phyloP scores from a whole-genome alignment of 2,113 vertebrate species.

The Onychorhynchus coronatus region DNA sequence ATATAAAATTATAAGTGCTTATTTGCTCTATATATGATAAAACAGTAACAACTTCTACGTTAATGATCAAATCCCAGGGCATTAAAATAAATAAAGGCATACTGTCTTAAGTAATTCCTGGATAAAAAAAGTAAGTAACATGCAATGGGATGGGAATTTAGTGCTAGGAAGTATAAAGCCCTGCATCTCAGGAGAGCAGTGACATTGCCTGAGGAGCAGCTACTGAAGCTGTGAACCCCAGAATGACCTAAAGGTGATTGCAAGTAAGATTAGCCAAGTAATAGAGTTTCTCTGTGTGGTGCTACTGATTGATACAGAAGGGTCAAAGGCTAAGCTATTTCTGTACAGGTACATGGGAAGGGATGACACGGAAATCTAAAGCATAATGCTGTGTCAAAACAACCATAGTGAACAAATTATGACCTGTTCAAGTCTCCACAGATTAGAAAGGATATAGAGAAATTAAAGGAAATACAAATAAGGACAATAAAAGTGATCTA shows the following conservation, averaged over 20 bases:
- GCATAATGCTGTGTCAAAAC: not conserved
- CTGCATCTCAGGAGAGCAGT: not conserved
- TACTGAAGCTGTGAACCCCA: not conserved
- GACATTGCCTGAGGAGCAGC: not conserved
- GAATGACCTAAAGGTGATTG: not conserved
- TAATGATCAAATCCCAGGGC: not conserved
- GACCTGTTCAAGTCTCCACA: not conserved
- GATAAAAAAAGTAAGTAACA: not conserved
- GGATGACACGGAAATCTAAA: not conserved
- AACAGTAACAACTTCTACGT: not conserved
- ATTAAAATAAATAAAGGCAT: not conserved
- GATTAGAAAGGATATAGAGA: not conserved
- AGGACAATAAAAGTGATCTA: conserved; percentile 6
- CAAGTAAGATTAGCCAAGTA: not conserved
- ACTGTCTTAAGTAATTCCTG: not conserved
- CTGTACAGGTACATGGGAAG: not conserved
- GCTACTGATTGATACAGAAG: not conserved
- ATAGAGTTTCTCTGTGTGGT: not conserved
- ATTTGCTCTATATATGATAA: not conserved
- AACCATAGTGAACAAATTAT: not conserved
- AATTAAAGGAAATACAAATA: not conserved
- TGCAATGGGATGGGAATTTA: not conserved
- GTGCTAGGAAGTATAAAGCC: not conserved
- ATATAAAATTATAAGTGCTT: not conserved
- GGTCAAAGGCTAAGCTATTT: not conserved